phyloP scores from a whole-genome alignment of 1,140 invertebrate genomes.

The Conus ventricosus region DNA sequence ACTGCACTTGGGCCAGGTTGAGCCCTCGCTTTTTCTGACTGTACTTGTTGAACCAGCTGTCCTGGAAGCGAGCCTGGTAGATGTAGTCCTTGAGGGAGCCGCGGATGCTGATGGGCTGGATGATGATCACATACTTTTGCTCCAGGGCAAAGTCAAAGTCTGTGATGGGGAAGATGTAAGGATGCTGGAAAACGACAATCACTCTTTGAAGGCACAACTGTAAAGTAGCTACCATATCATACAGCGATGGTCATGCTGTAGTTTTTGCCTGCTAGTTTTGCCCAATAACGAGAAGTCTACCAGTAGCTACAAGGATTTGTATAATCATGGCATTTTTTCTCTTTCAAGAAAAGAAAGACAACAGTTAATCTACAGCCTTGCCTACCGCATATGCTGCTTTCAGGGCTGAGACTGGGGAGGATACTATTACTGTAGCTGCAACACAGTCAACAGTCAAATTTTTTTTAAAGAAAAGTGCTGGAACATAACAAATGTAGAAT shows the following conservation, averaged over 20 bases:
- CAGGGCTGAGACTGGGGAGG: no score
- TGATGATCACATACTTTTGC: conserved; percentile 80
- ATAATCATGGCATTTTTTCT: no score
- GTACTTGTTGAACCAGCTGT: conserved; percentile 84
- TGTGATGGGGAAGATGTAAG: conserved; percentile 91
- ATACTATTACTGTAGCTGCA: no score
- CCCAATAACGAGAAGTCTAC: no score
- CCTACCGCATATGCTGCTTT: no score
- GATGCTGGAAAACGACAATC: conserved; percentile 78
- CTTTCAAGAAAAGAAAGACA: no score
- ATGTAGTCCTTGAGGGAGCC: conserved; percentile 88
- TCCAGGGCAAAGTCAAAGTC: conserved; percentile 83
- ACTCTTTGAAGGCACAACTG: no score
- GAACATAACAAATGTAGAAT: no score
- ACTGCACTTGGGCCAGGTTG: conserved; percentile 85
- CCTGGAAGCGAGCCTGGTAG: conserved; percentile 80
- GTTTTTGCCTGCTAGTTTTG: neutral
- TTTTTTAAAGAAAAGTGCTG: no score
- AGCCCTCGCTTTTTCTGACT: conserved; percentile 81
- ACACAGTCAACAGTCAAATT: no score
- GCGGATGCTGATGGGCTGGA: conserved; percentile 87
- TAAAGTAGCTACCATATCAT: neutral
- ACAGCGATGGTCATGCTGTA: neutral
- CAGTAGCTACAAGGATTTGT: no score
- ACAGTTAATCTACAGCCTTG: no score